A percentile compares a stretch with the other conserved stretches of the same genome.
phyloP scores from a whole-genome alignment of 2,113 vertebrate genomes.

The Piaya cayana region DNA sequence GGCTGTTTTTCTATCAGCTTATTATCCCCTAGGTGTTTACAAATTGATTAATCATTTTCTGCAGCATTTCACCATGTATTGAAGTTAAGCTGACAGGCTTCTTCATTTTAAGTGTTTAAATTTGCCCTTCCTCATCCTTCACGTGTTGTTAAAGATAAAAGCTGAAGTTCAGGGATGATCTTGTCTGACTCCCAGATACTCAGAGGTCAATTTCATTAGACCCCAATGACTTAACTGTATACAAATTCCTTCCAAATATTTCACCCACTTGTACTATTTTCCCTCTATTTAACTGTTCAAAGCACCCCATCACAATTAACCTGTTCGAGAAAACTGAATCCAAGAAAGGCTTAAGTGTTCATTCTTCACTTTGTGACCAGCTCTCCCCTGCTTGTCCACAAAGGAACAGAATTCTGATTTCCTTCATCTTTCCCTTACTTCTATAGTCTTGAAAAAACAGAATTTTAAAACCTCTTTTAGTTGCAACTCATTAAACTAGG shows the following conservation, averaged over 20 bases:
- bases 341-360: background rate
- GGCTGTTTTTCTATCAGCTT: background rate
- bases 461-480: background rate
- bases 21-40: background rate
- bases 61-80: background rate
- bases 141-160: background rate
- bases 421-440: background rate
- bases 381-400: background rate
- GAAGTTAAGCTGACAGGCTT: conserved; percentile 1
- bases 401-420: background rate
- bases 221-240: background rate
- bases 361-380: background rate
- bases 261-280: background rate
- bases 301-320: rapidly evolving
- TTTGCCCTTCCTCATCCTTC: conserved; percentile 12
- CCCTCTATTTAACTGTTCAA: background rate
- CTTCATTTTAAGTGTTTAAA: background rate
- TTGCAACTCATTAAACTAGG: background rate
- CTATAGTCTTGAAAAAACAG: background rate
- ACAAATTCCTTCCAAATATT: background rate
- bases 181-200: background rate
- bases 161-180: background rate
- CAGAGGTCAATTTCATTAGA: background rate
- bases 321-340: background rate
- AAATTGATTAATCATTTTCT: conserved; percentile 33